Percentiles rank a stretch among this genome's conserved stretches.
Conservation (phyloP, 2,888 invertebrate species). For the Drosophila infuscata region DNA sequence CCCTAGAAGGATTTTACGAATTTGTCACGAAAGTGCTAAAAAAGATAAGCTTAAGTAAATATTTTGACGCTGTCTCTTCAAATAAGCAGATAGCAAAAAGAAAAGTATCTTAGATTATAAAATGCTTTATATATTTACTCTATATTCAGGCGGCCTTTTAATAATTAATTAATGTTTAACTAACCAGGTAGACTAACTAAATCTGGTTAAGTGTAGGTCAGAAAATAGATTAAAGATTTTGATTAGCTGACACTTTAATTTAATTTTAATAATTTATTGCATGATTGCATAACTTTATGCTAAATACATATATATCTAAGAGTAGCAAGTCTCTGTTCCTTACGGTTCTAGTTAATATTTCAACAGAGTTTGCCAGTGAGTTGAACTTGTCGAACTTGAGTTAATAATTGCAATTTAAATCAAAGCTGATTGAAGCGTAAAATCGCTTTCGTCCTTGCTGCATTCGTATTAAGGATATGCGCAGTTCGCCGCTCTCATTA, state of each 20-base stretch:
- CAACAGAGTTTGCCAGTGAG: background rate
- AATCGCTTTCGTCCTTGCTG: constrained; percentile 64
- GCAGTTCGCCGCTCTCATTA: constrained; percentile 64
- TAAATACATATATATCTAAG: background rate
- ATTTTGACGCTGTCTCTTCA: constrained; percentile 26
- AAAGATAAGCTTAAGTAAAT: constrained; percentile 32
- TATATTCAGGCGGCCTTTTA: background rate
- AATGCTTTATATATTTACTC: background rate
- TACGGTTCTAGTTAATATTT: background rate
- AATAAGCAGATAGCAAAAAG: background rate
- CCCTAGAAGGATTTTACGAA: background rate
- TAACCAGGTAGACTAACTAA: background rate
- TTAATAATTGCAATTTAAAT: constrained; percentile 82
- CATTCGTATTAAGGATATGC: constrained; percentile 27
- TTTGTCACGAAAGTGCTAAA: background rate
- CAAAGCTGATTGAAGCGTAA: constrained; percentile 81
- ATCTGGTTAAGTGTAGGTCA: background rate
- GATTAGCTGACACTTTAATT: background rate
- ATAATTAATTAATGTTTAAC: background rate
- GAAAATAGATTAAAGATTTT: background rate
- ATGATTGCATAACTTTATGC: background rate
- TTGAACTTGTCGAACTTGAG: constrained; percentile 42
- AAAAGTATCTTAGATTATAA: background rate
- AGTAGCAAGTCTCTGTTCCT: background rate
- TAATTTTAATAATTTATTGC: background rate